Conservation (phyloP, 2,113 vertebrate genomes). For the Chionodraco myersi region DNA sequence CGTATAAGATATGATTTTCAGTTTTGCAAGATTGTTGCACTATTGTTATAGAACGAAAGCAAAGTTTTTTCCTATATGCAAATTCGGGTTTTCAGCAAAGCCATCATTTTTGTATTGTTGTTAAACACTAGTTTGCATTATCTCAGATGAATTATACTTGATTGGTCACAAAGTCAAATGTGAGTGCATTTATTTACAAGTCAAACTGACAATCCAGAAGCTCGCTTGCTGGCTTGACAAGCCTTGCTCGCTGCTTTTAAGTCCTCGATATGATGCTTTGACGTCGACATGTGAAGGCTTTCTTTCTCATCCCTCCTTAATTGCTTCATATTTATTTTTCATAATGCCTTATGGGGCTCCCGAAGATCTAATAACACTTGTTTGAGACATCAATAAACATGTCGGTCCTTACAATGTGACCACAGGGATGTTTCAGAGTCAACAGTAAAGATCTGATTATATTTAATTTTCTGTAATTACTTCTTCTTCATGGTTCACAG, state of each 20-base stretch:
- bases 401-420: constrained; percentile 43
- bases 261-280: background rate
- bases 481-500: constrained; percentile 50
- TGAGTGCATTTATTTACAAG: constrained; percentile 7
- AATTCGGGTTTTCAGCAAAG: constrained; percentile 36
- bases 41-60: constrained; percentile 14
- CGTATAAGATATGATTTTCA: constrained; percentile 47
- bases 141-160: constrained; percentile 18
- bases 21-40: constrained; percentile 48
- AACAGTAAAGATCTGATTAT: constrained; percentile 53
- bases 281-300: background rate
- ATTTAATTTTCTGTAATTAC: constrained; percentile 51
- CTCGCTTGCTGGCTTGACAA: too few species aligned
- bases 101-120: background rate
- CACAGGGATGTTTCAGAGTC: constrained; percentile 35
- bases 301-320: constrained; percentile 40
- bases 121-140: background rate
- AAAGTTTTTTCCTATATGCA: constrained; percentile 11
- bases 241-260: constrained; percentile 1
- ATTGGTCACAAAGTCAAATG: constrained; percentile 6
- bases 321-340: constrained; percentile 48
- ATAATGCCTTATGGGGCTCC: constrained; percentile 28
- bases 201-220: background rate
- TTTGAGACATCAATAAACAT: constrained; percentile 42
- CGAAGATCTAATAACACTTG: constrained; percentile 50